A percentile compares a stretch with the other conserved stretches of the same genome.
Conservation (phyloP, 2,888 invertebrate species). For the Antheraea assamensis region DNA sequence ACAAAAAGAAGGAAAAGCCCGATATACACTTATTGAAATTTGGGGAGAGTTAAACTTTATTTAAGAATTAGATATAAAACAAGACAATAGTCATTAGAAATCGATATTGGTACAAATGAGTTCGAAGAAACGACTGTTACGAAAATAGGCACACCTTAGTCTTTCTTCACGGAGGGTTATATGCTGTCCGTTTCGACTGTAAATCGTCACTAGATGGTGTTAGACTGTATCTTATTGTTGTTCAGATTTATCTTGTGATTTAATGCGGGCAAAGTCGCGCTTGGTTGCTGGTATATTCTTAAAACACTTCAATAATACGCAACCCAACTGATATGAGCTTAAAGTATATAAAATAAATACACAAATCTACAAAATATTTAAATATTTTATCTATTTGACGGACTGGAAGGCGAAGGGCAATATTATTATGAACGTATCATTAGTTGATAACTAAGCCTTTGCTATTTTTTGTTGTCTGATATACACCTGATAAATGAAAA, state of each 20-base stretch:
- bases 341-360: background rate
- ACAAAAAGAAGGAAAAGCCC: too few species aligned
- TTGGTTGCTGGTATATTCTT: background rate
- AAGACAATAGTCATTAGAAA: too few species aligned
- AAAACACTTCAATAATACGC: background rate
- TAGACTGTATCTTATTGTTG: too few species aligned
- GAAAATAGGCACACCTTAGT: too few species aligned
- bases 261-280: background rate
- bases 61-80: too few species aligned
- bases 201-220: too few species aligned
- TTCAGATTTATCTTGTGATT: background rate
- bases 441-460: constrained; percentile 3
- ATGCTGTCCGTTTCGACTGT: too few species aligned
- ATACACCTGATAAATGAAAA: background rate
- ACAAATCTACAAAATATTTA: background rate
- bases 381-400: background rate
- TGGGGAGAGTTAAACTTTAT: too few species aligned
- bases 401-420: background rate
- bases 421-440: constrained; percentile 6
- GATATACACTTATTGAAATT: too few species aligned
- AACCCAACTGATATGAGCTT: background rate
- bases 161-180: too few species aligned
- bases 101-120: too few species aligned
- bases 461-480: background rate
- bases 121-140: too few species aligned